Conservation (phyloP, 1,140 invertebrate genomes). For the Cylas formicarius region DNA sequence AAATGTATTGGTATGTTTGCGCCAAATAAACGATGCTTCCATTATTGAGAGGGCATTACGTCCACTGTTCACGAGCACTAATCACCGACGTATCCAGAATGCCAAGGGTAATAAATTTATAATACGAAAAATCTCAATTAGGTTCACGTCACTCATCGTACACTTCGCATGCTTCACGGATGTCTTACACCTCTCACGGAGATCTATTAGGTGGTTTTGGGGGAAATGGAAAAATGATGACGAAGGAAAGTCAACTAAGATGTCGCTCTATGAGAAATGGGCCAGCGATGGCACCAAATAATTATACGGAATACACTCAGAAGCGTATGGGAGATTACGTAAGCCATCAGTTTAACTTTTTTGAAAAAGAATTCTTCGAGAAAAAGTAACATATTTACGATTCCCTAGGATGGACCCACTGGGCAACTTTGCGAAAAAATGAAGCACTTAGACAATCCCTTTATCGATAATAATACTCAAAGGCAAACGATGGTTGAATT, state of each 20-base stretch:
- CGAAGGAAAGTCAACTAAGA: slow-evolving; percentile 76
- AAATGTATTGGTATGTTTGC: background rate
- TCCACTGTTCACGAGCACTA: slow-evolving; percentile 8
- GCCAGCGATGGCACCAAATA: slow-evolving; percentile 51
- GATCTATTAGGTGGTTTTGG: slow-evolving; percentile 71
- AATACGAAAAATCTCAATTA: slow-evolving; percentile 32
- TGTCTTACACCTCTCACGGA: slow-evolving; percentile 89
- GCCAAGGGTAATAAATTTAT: slow-evolving; percentile 6
- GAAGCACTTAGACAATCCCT: slow-evolving; percentile 85
- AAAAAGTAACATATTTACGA: background rate
- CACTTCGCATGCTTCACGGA: slow-evolving; percentile 83
- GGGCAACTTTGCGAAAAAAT: slow-evolving; percentile 52
- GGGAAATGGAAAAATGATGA: slow-evolving; percentile 60
- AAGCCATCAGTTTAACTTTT: slow-evolving; percentile 40
- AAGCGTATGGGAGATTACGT: slow-evolving; percentile 63
- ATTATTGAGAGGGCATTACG: slow-evolving; percentile 4
- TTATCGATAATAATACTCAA: slow-evolving; percentile 73
- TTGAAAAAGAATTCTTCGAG: background rate
- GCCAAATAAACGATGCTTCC: background rate
- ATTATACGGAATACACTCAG: slow-evolving; percentile 57
- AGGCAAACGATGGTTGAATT: slow-evolving; percentile 86
- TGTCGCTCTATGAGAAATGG: slow-evolving; percentile 63
- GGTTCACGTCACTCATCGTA: slow-evolving; percentile 87
- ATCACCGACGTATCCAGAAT: background rate
- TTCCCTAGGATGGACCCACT: slow-evolving; percentile 38